Conservation (phyloP, 2,888 invertebrate species). For the Hemistola chrysoprasaria region DNA sequence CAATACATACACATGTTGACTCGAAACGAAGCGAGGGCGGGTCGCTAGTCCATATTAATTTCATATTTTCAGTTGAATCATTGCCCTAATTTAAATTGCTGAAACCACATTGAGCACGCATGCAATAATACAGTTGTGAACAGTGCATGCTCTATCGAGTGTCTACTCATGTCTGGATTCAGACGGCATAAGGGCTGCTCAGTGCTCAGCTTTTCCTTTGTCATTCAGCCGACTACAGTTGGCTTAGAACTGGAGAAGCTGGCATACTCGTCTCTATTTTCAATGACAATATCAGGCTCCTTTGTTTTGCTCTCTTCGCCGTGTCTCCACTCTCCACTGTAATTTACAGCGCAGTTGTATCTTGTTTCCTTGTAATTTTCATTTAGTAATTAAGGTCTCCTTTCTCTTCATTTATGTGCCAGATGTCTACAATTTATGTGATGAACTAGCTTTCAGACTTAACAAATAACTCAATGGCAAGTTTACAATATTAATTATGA, state of each 20-base stretch:
- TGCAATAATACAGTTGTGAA: slow-evolving; percentile 23
- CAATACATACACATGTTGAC: too few relatives aligned
- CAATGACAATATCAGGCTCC: slow-evolving; percentile 17
- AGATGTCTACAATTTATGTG: too few relatives aligned
- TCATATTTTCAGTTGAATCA: background rate
- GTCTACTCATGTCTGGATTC: slow-evolving; percentile 22
- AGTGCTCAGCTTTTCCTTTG: slow-evolving; percentile 30
- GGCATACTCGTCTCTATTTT: slow-evolving; percentile 16
- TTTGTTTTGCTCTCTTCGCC: slow-evolving; percentile 8
- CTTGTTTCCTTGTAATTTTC: slow-evolving; percentile 15
- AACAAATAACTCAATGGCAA: too few relatives aligned
- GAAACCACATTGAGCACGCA: slow-evolving; percentile 22
- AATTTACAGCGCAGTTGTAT: slow-evolving; percentile 19
- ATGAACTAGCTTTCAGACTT: too few relatives aligned
- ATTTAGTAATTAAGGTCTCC: slow-evolving; percentile 3
- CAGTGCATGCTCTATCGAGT: slow-evolving; percentile 25
- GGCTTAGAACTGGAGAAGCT: slow-evolving; percentile 21
- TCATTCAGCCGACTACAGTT: slow-evolving; percentile 18
- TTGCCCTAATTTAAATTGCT: background rate
- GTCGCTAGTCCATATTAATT: too few relatives aligned
- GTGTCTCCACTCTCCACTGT: slow-evolving; percentile 6
- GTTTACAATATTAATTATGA: too few relatives aligned
- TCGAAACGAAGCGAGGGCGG: too few relatives aligned
- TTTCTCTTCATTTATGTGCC: too few relatives aligned
- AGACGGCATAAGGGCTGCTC: slow-evolving; percentile 26